phyloP scores from a whole-genome alignment of 2,888 invertebrate genomes.

The Polyommatus icarus region DNA sequence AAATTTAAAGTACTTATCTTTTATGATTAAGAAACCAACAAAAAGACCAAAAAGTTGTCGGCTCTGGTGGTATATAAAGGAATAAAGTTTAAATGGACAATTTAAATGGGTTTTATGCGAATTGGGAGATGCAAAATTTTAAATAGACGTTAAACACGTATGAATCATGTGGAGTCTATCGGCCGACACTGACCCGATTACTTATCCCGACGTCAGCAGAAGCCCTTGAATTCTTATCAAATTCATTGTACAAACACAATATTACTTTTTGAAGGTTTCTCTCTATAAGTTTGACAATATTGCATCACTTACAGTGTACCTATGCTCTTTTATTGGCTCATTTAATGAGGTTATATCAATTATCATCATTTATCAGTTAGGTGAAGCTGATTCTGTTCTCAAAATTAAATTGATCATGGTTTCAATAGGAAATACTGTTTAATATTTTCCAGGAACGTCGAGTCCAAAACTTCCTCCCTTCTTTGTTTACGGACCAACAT shows the following conservation, averaged over 20 bases:
- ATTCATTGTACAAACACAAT: slow-evolving; percentile 27
- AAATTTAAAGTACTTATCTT: not conserved
- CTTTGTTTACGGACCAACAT: not conserved
- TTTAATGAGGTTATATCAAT: not conserved
- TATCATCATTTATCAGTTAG: not conserved
- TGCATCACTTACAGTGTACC: not conserved
- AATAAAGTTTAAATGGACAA: slow-evolving; percentile 6
- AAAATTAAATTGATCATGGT: not conserved
- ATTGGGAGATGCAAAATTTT: slow-evolving; percentile 41
- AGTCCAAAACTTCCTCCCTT: not conserved
- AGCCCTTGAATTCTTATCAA: slow-evolving; percentile 40
- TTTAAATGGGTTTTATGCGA: slow-evolving; percentile 4
- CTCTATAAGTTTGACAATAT: not conserved
- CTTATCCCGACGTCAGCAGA: slow-evolving; percentile 45
- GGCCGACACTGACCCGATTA: slow-evolving; percentile 70
- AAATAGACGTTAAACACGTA: slow-evolving; percentile 39
- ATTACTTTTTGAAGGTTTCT: slow-evolving; percentile 9
- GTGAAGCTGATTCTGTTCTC: not conserved
- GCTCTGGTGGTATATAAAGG: not conserved
- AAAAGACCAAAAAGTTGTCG: not conserved
- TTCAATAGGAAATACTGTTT: not conserved
- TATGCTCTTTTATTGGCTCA: not conserved
- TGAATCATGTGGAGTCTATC: slow-evolving; percentile 56
- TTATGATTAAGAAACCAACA: not conserved
- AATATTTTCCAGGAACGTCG: not conserved